These are phyloP conservation scores for Petaurus breviceps DNA, from an alignment of 2,113 vertebrate species.

Conservation along the genomic window DNA sequence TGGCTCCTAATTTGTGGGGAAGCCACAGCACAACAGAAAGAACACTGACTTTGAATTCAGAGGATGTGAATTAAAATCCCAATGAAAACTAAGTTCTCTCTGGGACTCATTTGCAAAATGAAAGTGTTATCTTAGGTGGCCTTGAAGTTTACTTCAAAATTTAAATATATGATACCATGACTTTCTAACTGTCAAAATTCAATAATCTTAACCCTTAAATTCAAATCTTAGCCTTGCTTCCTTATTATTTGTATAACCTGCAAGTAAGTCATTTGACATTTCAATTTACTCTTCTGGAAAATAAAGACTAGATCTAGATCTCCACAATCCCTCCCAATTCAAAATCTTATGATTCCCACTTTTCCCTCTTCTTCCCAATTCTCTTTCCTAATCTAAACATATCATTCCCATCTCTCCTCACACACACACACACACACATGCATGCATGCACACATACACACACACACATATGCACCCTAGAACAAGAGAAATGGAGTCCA, in stretches of 20 bases:
- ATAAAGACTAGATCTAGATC: background rate
- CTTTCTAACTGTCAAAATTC: background rate
- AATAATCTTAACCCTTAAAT: background rate
- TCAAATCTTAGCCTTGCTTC: background rate
- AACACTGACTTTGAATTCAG: background rate
- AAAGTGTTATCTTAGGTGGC: background rate
- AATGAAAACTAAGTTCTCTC: background rate
- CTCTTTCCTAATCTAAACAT: constrained; percentile 14
- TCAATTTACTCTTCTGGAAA: background rate
- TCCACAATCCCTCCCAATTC: background rate
- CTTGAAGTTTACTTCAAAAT: background rate
- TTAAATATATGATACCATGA: background rate
- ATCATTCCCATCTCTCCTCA: background rate
- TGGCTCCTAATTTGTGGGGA: background rate
- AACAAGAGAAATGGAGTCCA: constrained; percentile 44
- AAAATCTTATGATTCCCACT: background rate
- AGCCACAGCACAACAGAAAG: background rate
- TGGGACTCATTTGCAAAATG: background rate
- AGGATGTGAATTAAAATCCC: background rate
- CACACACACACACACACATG: no score
- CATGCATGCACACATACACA: background rate
- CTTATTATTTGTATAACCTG: background rate
- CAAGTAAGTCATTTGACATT: background rate
- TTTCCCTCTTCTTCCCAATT: background rate
- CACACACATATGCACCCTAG: background rate